Base-by-base conservation (phyloP, 2,797 vertebrate genomes). In the Psittacula derbiana region DNA sequence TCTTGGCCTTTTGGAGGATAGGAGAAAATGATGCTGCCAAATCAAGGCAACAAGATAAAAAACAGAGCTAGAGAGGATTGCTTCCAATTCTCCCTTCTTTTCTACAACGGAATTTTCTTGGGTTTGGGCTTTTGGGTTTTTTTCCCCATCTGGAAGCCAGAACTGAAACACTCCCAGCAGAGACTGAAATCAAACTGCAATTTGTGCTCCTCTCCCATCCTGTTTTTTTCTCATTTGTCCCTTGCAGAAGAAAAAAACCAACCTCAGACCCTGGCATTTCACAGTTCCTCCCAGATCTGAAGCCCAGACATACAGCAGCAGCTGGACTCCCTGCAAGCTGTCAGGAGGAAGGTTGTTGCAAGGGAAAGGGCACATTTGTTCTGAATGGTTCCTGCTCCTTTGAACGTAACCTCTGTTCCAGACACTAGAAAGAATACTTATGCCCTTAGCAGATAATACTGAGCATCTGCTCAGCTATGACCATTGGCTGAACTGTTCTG, bases 151-250 rank as follows among this genome's bases (percentile, higher is more conserved):
- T 96, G 74, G 60, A 92, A 87, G 85, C 41, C 73, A 91, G 82
- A 86, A 95, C 86, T 84, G 49, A 91, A 95, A 88, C 74, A 88
- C 33, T 94, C 92, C 31, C 82, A 81, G 27, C 13, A 50, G 92
- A 95, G 82, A 88, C 36, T 46, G 62, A 95, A 94, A 94, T 95
- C 93, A 88, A 92, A 93, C 6, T 91, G 81, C 24, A 81, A 70
- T 86, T 83, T 84, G 46, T 52, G 58, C 40, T 94, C 62, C 80
- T 92, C 76, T 90, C 76, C 69, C 93, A 88, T 90, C 82, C 85
- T 95, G 71, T 85, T 89, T 92, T 93, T 90, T 88, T 53, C 58
- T 86, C 72, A 49, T 83, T 94, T 95, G 92, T 96, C 70, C 66
- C 65, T 86, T 66, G 49, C 89, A 91, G 58, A 95, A 89, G 87